Base-by-base conservation (phyloP, 2,888 invertebrate species). In the Theretra japonica region DNA sequence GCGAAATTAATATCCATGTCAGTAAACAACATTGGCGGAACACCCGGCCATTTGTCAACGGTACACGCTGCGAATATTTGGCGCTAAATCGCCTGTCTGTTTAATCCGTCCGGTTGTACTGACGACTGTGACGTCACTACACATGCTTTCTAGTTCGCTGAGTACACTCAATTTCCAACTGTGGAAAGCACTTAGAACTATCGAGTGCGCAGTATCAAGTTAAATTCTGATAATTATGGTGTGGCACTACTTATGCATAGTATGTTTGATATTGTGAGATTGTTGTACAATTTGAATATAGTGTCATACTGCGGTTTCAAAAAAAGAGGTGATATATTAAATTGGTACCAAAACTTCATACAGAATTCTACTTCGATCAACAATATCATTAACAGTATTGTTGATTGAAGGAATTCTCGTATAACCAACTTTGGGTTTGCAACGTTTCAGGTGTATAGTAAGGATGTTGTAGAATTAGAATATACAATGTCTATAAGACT, bases 121-220 rank as follows among this genome's bases (percentile, higher is more conserved):
- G 15, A 21, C n/a, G n/a, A n/a, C n/a, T n/a, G n/a, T n/a, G n/a
- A n/a, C n/a, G 33, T n/a, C n/a, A 23, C 41, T 23, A 17, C 15
- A 48, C 41, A 23, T 23, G 65, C 48, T 65, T 65, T 33, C 15
- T 23, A 65, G 65, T 48, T 65, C 23, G 65, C 23, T 65, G 41
- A 65, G 17, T 48, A 48, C 48, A 48, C 62, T 23, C 48, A 65
- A 48, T 48, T 65, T 41, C 19, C 17, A 59, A 23, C 65, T 23
- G 17, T 48, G 48, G 21, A 65, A 65, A 65, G 65, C 48, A 65
- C 65, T 65, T 65, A 65, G 48, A 65, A 48, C 48, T 48, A 48
- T 65, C 48, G 33, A 62, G 41, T n/a, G 4, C 41, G 41, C 23
- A 5, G 15, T 48, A 62, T 62, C 33, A 21, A 33, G 62, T 62